Base-by-base conservation (phyloP, 2,888 invertebrate species). In the Zaprionus bogoriensis region DNA sequence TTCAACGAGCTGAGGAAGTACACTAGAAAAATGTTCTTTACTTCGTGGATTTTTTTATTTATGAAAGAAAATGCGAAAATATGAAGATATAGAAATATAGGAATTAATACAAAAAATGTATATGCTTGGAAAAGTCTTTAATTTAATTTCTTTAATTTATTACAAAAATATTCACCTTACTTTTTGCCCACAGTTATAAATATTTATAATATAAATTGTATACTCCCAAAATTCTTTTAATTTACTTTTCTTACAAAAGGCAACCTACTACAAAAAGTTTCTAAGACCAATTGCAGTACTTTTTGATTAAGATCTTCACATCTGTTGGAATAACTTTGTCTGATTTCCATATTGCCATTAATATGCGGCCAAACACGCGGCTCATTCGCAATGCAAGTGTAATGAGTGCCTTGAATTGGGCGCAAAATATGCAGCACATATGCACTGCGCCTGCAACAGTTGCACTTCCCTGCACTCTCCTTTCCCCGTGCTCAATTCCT, bases 341-440 rank as follows among this genome's bases (percentile, higher is more conserved):
- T 41, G n/a, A 20, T 36, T 36, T 36, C 32, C 22, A 41, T 20
- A 41, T 41, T 22, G 6, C 10, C 41, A 41, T 41, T 41, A 41
- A 41, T 41, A 44, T 44, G 14, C 42, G 25, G 25, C n/a, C 9
- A 25, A 25, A 25, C 22, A 25, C 14, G 14, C 3, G 25, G 22
- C 19, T 32, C 12, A 51, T 51, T 71, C 47, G 50, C 65, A 55
- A 62, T 73, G 80, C 77, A 76, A 79, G 55, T 79, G 70, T 74
- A 78, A 84, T 74, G 77, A 70, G 81, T 19, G 20, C 30, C 25
- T 30, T 6, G 44, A 48, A 57, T 66, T 57, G 47, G 28, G 47
- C 36, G 30, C 36, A 41, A 55, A 62, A 62, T 61, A 61, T 66
- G 66, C 60, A 45, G 41, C 45, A 27, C 5, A 30, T 30, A 19